Percentiles rank a stretch among this genome's conserved stretches.
Evolutionary conservation across 2,113 vertebrate species (phyloP).

Genomic region (Erinaceus europaeus): DNA sequence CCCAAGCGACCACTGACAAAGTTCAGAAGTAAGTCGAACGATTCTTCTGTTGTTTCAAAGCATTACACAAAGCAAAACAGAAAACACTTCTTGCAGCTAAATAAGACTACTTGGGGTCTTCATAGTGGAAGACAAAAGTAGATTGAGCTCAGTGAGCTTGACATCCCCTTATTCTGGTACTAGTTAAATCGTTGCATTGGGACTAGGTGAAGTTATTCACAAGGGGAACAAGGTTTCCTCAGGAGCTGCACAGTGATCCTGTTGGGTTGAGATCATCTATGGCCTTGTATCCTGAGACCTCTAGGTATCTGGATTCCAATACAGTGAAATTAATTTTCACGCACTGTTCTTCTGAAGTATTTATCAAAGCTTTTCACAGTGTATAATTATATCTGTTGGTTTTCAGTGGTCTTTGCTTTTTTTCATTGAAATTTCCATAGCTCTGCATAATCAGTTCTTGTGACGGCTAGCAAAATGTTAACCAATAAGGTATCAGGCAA

Average conservation of each 20-base stretch:
- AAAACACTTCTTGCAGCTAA: conserved; percentile 22
- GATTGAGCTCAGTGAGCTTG: not conserved
- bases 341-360: conserved; percentile 51
- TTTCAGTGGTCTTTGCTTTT: conserved; percentile 59
- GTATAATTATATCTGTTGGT: conserved; percentile 55
- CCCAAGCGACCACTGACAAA: conserved; percentile 83
- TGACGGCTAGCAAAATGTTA: conserved; percentile 40
- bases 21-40: conserved; percentile 86
- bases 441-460: conserved; percentile 38
- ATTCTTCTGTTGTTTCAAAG: conserved; percentile 28
- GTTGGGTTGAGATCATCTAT: conserved; percentile 4
- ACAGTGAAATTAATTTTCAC: conserved; percentile 42
- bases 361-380: conserved; percentile 10
- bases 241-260: not conserved
- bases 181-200: not conserved
- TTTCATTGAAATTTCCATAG: conserved; percentile 63
- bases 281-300: conserved; percentile 25
- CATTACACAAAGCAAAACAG: not conserved
- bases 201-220: conserved; percentile 16
- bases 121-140: conserved; percentile 47
- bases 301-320: not conserved
- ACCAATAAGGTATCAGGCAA: conserved; percentile 3
- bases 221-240: not conserved
- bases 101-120: not conserved
- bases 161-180: no score